phyloP scores from a whole-genome alignment of 23 tunicate genomes.

The Diplosoma virens region DNA sequence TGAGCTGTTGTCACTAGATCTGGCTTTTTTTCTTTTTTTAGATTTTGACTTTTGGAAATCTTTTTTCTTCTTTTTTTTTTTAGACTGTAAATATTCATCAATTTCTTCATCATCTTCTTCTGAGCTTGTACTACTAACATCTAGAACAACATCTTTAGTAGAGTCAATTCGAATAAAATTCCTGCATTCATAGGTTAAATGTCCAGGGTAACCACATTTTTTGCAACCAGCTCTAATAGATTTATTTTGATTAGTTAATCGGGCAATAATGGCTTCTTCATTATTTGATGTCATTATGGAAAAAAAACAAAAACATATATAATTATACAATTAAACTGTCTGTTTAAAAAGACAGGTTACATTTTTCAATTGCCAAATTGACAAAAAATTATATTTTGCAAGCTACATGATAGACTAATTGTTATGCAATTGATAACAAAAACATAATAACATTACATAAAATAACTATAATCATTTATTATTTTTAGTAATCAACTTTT shows the following conservation, averaged over 20 bases:
- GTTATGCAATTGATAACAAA: no score
- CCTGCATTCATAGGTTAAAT: conserved; percentile 85
- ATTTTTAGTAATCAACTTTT: no score
- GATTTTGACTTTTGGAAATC: conserved; percentile 2
- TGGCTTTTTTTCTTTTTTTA: conserved; percentile 23
- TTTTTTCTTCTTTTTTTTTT: conserved; percentile 22
- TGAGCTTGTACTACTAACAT: conserved; percentile 90
- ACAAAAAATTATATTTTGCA: no score
- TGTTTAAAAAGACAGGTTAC: no score
- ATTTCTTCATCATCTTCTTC: conserved; percentile 46
- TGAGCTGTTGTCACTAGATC: background rate
- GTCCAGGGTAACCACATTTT: conserved; percentile 96
- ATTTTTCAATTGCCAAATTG: no score
- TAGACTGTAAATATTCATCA: background rate
- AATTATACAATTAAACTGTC: no score
- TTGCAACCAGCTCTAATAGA: conserved; percentile 65
- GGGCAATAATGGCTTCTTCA: conserved; percentile 76
- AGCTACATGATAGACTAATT: no score
- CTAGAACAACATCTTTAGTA: conserved; percentile 74
- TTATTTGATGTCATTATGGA: no score
- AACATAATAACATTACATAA: no score
- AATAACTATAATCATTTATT: no score
- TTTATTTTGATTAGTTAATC: conserved; percentile 82
- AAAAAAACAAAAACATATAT: no score
- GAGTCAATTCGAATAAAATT: conserved; percentile 70